These are phyloP conservation scores for Forbesichthys agassizii DNA, from an alignment of 2,113 vertebrate species.

Conservation along the genomic window DNA sequence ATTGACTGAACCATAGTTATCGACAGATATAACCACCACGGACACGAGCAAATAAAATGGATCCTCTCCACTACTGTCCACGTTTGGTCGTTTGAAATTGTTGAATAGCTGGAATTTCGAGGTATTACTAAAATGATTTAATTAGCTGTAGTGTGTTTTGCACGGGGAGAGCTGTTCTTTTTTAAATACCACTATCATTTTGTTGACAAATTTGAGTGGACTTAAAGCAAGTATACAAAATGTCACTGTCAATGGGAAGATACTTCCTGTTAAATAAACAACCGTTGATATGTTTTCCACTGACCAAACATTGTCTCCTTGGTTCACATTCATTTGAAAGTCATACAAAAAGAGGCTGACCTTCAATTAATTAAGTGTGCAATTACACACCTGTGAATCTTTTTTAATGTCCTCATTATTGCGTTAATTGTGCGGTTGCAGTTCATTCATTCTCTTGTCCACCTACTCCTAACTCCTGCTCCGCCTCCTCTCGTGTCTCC, in stretches of 20 bases:
- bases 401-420: slow-evolving; percentile 77
- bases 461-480: slow-evolving; percentile 58
- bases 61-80: slow-evolving; percentile 43
- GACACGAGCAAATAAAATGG: slow-evolving; percentile 65
- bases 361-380: slow-evolving; percentile 75
- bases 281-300: background rate
- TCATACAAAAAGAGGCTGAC: slow-evolving; percentile 65
- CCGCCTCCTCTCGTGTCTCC: slow-evolving; percentile 7
- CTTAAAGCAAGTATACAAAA: too few species aligned
- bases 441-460: slow-evolving; percentile 64
- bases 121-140: slow-evolving; percentile 35
- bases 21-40: slow-evolving; percentile 57
- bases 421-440: slow-evolving; percentile 70
- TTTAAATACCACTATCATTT: too few species aligned
- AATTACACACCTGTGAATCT: slow-evolving; percentile 79
- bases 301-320: slow-evolving; percentile 6
- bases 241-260: too few species aligned
- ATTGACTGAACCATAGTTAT: slow-evolving; percentile 69
- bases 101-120: slow-evolving; percentile 27
- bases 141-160: background rate
- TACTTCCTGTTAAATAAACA: too few species aligned
- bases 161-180: too few species aligned
- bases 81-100: slow-evolving; percentile 17
- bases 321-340: slow-evolving; percentile 37
- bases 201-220: too few species aligned